Conservation (phyloP, 1,140 invertebrate genomes). For the Delia radicum region DNA sequence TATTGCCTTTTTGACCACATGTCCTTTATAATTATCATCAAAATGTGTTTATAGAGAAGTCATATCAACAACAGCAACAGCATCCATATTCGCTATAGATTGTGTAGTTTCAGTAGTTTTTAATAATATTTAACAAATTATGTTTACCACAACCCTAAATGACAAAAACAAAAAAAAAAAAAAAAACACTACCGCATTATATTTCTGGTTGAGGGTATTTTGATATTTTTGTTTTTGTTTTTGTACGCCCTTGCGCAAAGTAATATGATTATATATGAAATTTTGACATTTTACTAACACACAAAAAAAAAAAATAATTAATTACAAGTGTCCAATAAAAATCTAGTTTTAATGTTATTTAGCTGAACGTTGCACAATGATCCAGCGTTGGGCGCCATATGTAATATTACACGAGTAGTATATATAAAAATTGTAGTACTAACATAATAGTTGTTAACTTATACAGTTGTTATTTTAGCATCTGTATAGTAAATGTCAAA, state of each 20-base stretch:
- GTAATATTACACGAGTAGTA: background rate
- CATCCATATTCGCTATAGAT: background rate
- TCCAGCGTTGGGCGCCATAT: background rate
- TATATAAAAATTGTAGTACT: background rate
- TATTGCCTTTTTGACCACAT: constrained; percentile 11
- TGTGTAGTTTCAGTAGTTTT: background rate
- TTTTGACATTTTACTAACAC: no score
- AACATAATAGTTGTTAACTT: background rate
- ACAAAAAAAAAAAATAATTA: no score
- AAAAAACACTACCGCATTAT: no score
- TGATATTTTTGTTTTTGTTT: no score
- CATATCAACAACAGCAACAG: background rate
- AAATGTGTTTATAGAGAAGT: background rate
- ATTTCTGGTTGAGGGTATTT: no score
- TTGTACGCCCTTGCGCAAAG: no score
- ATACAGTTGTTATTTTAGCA: background rate
- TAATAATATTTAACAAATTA: background rate
- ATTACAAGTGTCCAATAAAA: background rate
- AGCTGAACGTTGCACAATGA: no score
- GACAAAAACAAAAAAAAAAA: background rate
- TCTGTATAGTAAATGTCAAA: background rate
- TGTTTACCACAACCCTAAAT: background rate
- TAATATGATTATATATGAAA: no score
- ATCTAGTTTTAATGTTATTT: background rate
- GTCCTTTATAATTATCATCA: constrained; percentile 4